A percentile compares a stretch with the other conserved stretches of the same genome.
Evolutionary conservation across 1,140 invertebrate genomes (phyloP).

Genomic region (Lepeophtheirus salmonis): DNA sequence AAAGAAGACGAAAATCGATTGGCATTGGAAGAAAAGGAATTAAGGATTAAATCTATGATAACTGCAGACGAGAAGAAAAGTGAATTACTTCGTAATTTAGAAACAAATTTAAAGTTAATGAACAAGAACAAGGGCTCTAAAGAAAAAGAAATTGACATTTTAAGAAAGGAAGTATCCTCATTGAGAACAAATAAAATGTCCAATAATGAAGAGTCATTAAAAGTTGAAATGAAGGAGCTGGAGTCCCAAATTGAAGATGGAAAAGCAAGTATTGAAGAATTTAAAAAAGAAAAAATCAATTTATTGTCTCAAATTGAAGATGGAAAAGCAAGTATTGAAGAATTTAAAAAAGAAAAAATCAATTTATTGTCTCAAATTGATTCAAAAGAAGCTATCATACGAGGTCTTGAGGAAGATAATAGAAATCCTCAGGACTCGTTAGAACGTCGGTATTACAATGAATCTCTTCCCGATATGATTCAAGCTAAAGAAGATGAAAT

Average conservation of each 20-base stretch:
- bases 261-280: too few species aligned
- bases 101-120: background rate
- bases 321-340: too few species aligned
- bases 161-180: background rate
- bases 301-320: background rate
- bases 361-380: background rate
- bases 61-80: slow-evolving; percentile 19
- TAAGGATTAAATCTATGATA: slow-evolving; percentile 22
- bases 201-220: background rate
- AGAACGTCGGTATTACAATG: background rate
- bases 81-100: background rate
- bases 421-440: background rate
- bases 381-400: background rate
- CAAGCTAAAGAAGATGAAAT: background rate
- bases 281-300: too few species aligned
- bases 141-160: background rate
- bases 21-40: slow-evolving; percentile 17
- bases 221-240: too few species aligned
- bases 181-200: background rate
- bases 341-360: too few species aligned
- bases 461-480: background rate
- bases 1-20: slow-evolving; percentile 20
- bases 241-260: background rate
- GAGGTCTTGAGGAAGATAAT: background rate
- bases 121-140: background rate